A percentile compares a stretch with the other conserved stretches of the same genome.
phyloP scores from a whole-genome alignment of 2,113 vertebrate species.

The Struthio camelus region DNA sequence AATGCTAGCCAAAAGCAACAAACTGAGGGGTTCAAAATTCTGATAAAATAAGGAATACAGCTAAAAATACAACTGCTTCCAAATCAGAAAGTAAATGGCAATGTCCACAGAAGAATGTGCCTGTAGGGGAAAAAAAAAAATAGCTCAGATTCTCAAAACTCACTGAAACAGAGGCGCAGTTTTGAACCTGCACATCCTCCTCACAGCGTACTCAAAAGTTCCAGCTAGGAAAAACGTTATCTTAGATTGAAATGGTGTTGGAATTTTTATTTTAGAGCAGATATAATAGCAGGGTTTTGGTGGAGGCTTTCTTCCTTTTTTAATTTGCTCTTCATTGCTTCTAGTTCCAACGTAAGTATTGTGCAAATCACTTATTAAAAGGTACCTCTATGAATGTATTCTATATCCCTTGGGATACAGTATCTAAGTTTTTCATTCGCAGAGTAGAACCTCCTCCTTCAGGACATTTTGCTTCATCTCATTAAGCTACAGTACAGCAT shows the following conservation, averaged over 20 bases:
- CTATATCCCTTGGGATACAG: neutral
- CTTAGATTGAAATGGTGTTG: neutral
- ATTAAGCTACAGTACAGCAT: neutral
- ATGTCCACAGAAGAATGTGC: neutral
- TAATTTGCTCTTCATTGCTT: neutral
- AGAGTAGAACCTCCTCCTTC: neutral
- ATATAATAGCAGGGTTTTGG: neutral
- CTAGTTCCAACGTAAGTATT: neutral
- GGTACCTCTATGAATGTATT: neutral
- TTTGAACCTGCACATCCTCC: neutral
- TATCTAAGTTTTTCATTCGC: neutral
- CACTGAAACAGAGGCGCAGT: neutral
- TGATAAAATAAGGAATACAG: neutral
- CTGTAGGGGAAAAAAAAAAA: neutral
- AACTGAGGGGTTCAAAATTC: neutral
- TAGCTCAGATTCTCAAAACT: neutral
- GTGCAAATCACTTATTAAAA: neutral
- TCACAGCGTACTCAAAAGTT: neutral
- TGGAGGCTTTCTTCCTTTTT: neutral
- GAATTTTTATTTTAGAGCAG: neutral
- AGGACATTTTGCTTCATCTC: neutral
- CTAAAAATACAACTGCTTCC: neutral
- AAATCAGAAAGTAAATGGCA: neutral
- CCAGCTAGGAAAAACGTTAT: neutral
- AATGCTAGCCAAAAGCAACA: neutral